These are phyloP conservation scores for Caenorhabditis briggsae DNA, from an alignment of 1,140 invertebrate species.

Conservation along the genomic window DNA sequence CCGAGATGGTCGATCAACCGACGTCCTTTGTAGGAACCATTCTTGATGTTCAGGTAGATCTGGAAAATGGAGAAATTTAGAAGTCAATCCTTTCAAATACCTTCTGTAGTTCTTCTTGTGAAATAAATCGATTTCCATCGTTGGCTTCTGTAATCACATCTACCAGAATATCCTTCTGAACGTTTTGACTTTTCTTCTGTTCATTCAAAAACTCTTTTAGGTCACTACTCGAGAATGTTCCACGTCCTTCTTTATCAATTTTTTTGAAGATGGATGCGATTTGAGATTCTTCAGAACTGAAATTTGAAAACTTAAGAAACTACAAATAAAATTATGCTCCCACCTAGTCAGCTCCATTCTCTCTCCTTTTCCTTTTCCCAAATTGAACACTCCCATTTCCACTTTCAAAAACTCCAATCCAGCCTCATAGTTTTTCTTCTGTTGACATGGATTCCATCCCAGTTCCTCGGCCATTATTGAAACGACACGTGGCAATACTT, in stretches of 20 bases:
- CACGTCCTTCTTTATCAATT: not conserved
- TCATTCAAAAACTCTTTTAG: not conserved
- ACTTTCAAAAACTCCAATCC: slow-evolving; percentile 88
- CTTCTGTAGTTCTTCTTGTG: not conserved
- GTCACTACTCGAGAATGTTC: not conserved
- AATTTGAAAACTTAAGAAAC: not conserved
- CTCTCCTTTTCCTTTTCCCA: slow-evolving; percentile 1
- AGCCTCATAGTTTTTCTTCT: slow-evolving; percentile 85
- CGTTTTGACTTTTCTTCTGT: not conserved
- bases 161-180: not conserved
- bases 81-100: not conserved
- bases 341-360: not conserved
- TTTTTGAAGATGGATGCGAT: not conserved
- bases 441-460: slow-evolving; percentile 88
- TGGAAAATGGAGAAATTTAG: not conserved
- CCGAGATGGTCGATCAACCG: slow-evolving; percentile 14
- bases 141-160: slow-evolving; percentile 8
- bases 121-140: not conserved
- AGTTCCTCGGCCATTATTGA: slow-evolving; percentile 97
- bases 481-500: slow-evolving; percentile 89
- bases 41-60: slow-evolving; percentile 10
- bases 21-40: slow-evolving; percentile 25
- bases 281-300: not conserved
- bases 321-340: not conserved
- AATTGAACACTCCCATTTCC: slow-evolving; percentile 87